phyloP scores from a whole-genome alignment of 2,797 vertebrate species.

The Merluccius polli region DNA sequence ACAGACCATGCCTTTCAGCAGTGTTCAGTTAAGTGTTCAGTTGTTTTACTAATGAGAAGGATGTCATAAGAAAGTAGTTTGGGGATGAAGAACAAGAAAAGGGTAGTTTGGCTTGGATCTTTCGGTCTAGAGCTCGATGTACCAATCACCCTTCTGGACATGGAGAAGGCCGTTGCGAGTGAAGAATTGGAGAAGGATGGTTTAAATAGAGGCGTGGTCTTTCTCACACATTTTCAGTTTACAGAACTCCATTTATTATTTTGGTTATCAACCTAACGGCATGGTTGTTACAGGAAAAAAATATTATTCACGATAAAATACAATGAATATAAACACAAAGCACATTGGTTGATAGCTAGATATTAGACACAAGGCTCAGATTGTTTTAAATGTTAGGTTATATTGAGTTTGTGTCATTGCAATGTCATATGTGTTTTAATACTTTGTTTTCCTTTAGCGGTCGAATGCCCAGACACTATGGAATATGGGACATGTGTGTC shows the following conservation, averaged over 20 bases:
- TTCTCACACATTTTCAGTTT: not conserved
- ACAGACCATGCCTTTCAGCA: not conserved
- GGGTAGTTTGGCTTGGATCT: not conserved
- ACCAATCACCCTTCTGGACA: too few species aligned
- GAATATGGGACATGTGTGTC: conserved; percentile 88
- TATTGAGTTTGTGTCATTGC: not conserved
- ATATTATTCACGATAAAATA: too few species aligned
- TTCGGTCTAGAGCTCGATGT: not conserved
- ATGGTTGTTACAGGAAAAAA: too few species aligned
- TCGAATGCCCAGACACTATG: conserved; percentile 84
- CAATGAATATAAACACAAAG: too few species aligned
- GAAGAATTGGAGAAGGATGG: too few species aligned
- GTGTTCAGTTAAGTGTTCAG: not conserved
- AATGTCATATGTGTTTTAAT: not conserved
- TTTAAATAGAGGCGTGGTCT: not conserved
- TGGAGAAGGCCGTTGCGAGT: too few species aligned
- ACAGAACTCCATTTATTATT: not conserved
- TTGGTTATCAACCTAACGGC: too few species aligned
- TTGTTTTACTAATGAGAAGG: not conserved
- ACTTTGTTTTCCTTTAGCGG: conserved; percentile 61
- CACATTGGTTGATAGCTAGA: not conserved
- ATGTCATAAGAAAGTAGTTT: not conserved
- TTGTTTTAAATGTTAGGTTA: not conserved
- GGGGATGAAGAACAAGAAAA: not conserved
- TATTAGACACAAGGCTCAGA: not conserved